Percentiles rank a stretch among this genome's conserved stretches.
Evolutionary conservation across 2,797 vertebrate genomes (phyloP).

Genomic region (Falco biarmicus): DNA sequence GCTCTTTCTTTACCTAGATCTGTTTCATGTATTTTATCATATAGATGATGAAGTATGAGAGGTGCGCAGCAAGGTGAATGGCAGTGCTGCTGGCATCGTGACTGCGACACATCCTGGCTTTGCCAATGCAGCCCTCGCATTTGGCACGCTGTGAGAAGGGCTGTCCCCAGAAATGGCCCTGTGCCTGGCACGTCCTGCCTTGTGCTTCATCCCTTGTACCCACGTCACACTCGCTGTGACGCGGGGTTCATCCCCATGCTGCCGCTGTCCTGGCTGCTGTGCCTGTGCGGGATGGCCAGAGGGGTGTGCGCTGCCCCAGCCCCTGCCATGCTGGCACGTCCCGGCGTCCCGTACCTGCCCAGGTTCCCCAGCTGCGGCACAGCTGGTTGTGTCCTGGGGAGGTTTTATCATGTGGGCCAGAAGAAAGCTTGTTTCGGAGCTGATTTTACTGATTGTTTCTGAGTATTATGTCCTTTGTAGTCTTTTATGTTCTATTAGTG

Average conservation of each 20-base stretch:
- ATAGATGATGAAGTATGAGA: background rate
- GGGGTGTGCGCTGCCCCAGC: background rate
- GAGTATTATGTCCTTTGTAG: background rate
- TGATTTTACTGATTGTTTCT: background rate
- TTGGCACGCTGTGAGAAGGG: background rate
- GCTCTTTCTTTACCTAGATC: background rate
- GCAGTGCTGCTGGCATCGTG: background rate
- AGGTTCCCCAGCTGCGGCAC: background rate
- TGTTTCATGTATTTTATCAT: background rate
- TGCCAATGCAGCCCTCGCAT: background rate
- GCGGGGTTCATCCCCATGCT: background rate
- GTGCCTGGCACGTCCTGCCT: background rate
- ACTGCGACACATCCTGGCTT: background rate
- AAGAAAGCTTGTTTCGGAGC: background rate
- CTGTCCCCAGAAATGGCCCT: background rate
- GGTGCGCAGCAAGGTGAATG: background rate
- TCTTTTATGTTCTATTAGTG: background rate
- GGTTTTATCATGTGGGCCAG: background rate
- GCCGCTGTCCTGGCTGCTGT: background rate
- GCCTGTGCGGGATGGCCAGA: background rate
- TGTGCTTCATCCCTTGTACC: background rate
- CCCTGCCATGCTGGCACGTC: too few species aligned
- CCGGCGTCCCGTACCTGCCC: background rate
- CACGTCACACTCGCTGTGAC: accelerated
- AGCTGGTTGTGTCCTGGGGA: background rate